phyloP scores from a whole-genome alignment of 2,888 invertebrate species.

The Coenonympha arcania region DNA sequence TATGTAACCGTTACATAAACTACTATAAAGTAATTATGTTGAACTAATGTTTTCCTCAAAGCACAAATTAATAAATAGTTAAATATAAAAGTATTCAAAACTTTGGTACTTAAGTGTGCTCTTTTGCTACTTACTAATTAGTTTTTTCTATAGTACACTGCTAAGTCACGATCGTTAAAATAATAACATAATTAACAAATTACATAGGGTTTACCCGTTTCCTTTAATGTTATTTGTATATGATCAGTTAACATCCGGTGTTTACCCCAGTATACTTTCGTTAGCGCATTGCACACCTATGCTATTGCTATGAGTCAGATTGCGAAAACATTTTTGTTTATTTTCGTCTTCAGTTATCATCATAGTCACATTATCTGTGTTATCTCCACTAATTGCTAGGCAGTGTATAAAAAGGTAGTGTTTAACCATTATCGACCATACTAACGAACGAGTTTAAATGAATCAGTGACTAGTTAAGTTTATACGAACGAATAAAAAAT shows the following conservation, averaged over 20 bases:
- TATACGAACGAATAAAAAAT: constrained; percentile 65
- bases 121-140: background rate
- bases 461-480: constrained; percentile 41
- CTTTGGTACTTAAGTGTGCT: background rate
- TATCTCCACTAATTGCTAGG: constrained; percentile 62
- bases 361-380: constrained; percentile 61
- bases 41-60: no score
- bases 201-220: constrained; percentile 34
- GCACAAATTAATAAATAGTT: no score
- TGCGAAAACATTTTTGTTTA: constrained; percentile 69
- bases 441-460: constrained; percentile 66
- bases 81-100: no score
- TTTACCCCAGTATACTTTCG: constrained; percentile 34
- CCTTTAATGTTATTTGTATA: constrained; percentile 37
- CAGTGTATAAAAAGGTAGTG: constrained; percentile 58
- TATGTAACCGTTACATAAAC: no score
- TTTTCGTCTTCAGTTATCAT: constrained; percentile 50
- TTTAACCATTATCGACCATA: constrained; percentile 41
- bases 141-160: background rate
- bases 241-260: constrained; percentile 51
- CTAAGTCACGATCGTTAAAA: background rate
- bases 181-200: constrained; percentile 14
- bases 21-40: no score
- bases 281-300: constrained; percentile 35
- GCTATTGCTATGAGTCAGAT: constrained; percentile 65